These are phyloP conservation scores for Aphelinus certus DNA, from an alignment of 1,140 invertebrate species.

Conservation along the genomic window DNA sequence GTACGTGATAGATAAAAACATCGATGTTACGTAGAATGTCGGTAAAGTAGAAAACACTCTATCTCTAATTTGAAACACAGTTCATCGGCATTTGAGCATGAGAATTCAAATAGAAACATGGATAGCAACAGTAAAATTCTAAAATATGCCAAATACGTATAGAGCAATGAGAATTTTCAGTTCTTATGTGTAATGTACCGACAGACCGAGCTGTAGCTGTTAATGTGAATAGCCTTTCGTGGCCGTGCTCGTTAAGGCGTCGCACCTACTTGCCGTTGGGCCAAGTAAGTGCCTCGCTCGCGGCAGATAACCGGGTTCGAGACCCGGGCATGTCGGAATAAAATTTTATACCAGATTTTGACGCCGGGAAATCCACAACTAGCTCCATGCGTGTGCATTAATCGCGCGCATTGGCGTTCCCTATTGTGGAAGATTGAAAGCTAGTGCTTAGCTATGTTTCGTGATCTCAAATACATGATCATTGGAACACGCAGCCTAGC, in stretches of 20 bases:
- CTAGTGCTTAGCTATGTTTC: conserved; percentile 59
- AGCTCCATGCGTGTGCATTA: conserved; percentile 54
- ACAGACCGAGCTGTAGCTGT: not conserved
- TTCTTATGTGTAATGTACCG: too few species aligned
- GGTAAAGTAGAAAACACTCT: conserved; percentile 1
- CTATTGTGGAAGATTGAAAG: conserved; percentile 56
- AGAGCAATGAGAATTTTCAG: too few species aligned
- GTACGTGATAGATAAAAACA: too few species aligned
- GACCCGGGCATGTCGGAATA: conserved; percentile 14
- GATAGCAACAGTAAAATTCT: too few species aligned
- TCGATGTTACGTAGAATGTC: not conserved
- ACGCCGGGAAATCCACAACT: conserved; percentile 41
- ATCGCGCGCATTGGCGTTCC: conserved; percentile 56
- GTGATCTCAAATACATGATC: conserved; percentile 41
- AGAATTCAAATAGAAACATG: too few species aligned
- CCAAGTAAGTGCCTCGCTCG: too few species aligned
- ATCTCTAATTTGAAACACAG: too few species aligned
- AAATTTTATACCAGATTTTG: conserved; percentile 15
- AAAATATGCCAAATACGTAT: too few species aligned
- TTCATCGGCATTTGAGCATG: too few species aligned
- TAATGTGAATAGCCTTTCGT: not conserved
- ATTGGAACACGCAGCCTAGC: conserved; percentile 53
- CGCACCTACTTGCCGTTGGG: not conserved
- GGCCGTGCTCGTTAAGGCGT: conserved; percentile 23
- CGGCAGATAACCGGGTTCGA: conserved; percentile 43